Conservation (phyloP, 2,888 invertebrate species). For the Tinea trinotella region DNA sequence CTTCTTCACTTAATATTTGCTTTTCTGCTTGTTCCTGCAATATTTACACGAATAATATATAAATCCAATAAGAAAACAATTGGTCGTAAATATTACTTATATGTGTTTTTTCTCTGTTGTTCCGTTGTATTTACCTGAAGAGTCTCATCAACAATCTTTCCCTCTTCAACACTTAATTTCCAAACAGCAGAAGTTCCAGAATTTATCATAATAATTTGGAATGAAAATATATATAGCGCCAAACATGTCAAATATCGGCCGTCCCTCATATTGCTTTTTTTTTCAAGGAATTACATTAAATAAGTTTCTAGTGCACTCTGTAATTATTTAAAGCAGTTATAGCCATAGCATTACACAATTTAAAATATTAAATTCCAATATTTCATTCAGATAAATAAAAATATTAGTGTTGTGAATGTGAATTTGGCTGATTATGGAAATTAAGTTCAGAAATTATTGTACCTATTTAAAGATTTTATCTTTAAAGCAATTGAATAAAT, state of each 20-base stretch:
- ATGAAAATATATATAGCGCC: conserved; percentile 79
- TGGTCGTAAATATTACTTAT: no score
- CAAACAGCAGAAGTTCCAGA: conserved; percentile 87
- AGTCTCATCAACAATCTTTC: conserved; percentile 79
- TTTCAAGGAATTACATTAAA: not conserved
- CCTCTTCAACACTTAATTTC: conserved; percentile 84
- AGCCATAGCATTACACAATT: not conserved
- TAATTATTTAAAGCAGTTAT: not conserved
- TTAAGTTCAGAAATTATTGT: not conserved
- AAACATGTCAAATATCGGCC: conserved; percentile 74
- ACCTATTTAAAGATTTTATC: no score
- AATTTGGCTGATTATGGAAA: not conserved
- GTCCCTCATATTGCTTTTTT: conserved; percentile 60
- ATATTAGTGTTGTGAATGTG: not conserved
- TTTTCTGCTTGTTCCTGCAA: conserved; percentile 59
- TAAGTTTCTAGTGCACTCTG: not conserved
- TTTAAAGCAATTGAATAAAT: no score
- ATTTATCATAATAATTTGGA: conserved; percentile 81
- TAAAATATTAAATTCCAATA: not conserved
- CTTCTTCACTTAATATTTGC: conserved; percentile 67
- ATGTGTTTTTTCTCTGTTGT: no score
- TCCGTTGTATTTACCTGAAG: conserved; percentile 48
- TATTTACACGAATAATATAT: no score
- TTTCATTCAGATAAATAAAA: conserved; percentile 6
- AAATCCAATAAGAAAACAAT: no score